Base-by-base conservation (phyloP, 2,888 invertebrate genomes). In the Ellobium chinense region DNA sequence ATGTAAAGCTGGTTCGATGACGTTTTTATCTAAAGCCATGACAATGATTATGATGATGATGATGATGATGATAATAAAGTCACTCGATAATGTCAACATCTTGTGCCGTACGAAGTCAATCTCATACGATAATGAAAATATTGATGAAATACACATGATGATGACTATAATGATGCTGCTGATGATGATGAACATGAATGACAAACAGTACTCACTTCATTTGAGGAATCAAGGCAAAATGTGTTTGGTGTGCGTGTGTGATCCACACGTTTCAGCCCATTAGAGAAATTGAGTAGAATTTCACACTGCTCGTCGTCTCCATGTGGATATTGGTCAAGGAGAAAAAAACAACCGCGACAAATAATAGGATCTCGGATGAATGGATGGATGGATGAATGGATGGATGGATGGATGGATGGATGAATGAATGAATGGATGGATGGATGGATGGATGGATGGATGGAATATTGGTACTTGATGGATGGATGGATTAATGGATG, bases 201-300 rank as follows among this genome's bases (percentile, higher is more conserved):
- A 24, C 18, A 18, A 18, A 63, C 14, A 12, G n/a, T 12, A 37
- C 24, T 39, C 24, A 83, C 83, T 75, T 83, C 83, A 78, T 81
- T 70, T 7, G 81, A 46, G 21, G 83, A 75, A 74, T 83, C 83
- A 27, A 83, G 81, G 70, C 83, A 83, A 36, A 80, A 66, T 31
- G 81, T 66, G 63, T 78, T 46, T 4, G 62, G 34, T 29, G 66
- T 63, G 39, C 83, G 69, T 7, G 81, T 81, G 72, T 66, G 76
- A 69, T 83, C 83, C 5, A 83, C 76, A 54, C 66, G 66, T 21
- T 83, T 83, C 34, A 83, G 63, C 62, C 81, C 78, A 27, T 73
- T 60, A 56, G 83, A 81, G 39, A 81, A 81, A 36, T 76, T 81
- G 27, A 62, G 78, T 2, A 81, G 66, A 7, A 72, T 39, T 36